Evolutionary conservation across 2,113 vertebrate species (phyloP).

Genomic region (Cheilinus undulatus): DNA sequence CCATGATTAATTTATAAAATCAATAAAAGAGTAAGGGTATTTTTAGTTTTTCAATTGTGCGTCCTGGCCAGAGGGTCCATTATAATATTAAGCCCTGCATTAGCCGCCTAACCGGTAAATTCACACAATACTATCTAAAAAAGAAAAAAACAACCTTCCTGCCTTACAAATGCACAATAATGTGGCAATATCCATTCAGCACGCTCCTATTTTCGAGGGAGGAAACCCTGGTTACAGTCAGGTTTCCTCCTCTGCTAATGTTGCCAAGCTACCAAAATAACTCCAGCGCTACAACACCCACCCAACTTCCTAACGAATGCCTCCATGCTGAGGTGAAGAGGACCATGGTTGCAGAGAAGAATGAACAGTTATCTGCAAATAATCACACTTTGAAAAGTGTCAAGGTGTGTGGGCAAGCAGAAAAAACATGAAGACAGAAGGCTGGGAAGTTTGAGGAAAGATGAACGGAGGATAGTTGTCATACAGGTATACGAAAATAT

Average conservation of each 20-base stretch:
- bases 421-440: constrained; percentile 10
- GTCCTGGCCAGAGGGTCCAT: too few species aligned
- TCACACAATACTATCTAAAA: not conserved
- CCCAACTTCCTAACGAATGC: constrained; percentile 21
- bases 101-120: too few species aligned
- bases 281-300: constrained; percentile 33
- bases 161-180: not conserved
- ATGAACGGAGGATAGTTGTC: constrained; percentile 35
- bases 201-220: not conserved
- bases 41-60: too few species aligned
- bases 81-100: too few species aligned
- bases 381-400: not conserved
- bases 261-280: constrained; percentile 53
- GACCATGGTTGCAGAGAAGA: not conserved
- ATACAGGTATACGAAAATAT: not conserved
- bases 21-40: too few species aligned
- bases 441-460: constrained; percentile 46
- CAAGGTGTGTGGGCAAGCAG: constrained; percentile 11
- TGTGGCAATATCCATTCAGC: not conserved
- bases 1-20: too few species aligned
- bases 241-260: constrained; percentile 58
- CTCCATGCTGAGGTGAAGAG: not conserved
- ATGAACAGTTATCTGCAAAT: not conserved
- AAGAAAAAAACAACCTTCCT: not conserved
- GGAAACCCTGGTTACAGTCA: constrained; percentile 42